These are phyloP conservation scores for Acanthopleura granulata DNA, from an alignment of 2,888 invertebrate species.

Conservation along the genomic window DNA sequence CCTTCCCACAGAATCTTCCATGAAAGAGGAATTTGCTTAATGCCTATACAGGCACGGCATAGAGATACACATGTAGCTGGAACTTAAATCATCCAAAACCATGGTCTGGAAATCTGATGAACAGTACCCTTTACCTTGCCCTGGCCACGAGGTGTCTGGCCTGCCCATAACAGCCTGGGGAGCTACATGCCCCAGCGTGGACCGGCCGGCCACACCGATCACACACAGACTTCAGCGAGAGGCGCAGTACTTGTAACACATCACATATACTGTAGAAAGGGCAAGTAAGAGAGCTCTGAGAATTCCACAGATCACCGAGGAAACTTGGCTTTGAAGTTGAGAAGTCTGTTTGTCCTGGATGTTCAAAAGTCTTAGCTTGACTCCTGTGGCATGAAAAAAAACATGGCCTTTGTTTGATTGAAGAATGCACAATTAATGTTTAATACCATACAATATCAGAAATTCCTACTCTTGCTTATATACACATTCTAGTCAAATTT, in stretches of 20 bases:
- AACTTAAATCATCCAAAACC: no score
- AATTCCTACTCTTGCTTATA: background rate
- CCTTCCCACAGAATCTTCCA: no score
- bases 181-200: slow-evolving; percentile 27
- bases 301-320: slow-evolving; percentile 4
- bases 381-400: no score
- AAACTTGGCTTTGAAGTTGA: background rate
- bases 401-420: no score
- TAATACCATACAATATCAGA: background rate
- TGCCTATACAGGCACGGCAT: no score
- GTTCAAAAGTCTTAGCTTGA: no score
- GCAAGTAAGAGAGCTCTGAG: background rate
- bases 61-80: no score
- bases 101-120: no score
- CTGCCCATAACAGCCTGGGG: slow-evolving; percentile 31
- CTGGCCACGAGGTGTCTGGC: slow-evolving; percentile 31
- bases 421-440: background rate
- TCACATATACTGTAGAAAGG: slow-evolving; percentile 37
- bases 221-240: slow-evolving; percentile 43
- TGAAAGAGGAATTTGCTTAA: no score
- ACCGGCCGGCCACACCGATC: slow-evolving; percentile 33
- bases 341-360: background rate
- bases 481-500: background rate
- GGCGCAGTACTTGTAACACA: slow-evolving; percentile 35
- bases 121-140: slow-evolving; percentile 41